A percentile compares a stretch with the other conserved stretches of the same genome.
phyloP scores from a whole-genome alignment of 2,888 invertebrate species.

The Tridacna crocea region DNA sequence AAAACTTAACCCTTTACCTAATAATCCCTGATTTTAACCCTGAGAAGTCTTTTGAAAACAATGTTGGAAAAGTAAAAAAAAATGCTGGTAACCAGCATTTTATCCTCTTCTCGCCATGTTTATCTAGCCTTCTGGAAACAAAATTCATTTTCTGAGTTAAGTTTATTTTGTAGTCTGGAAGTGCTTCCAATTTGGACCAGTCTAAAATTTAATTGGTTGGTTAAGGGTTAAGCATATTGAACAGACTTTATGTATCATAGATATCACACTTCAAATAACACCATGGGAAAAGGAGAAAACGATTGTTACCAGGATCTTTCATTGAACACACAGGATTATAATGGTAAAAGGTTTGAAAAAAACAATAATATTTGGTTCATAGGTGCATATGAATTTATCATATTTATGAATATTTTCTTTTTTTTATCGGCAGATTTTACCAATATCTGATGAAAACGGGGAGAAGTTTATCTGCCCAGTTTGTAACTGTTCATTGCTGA shows the following conservation, averaged over 20 bases:
- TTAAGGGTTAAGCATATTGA: background rate
- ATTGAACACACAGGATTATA: background rate
- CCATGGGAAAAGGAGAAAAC: background rate
- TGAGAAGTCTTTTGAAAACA: too few species aligned
- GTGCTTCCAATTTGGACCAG: background rate
- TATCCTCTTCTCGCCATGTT: background rate
- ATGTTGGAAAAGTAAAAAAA: too few species aligned
- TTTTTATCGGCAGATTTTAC: constrained; percentile 77
- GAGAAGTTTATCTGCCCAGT: constrained; percentile 87
- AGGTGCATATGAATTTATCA: background rate
- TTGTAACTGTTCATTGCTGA: constrained; percentile 87
- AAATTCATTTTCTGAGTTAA: too few species aligned
- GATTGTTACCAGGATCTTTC: background rate
- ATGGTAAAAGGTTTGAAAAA: background rate
- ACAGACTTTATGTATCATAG: too few species aligned
- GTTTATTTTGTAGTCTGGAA: too few species aligned
- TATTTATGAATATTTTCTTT: background rate
- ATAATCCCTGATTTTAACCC: too few species aligned
- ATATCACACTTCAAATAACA: background rate
- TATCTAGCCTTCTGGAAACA: too few species aligned
- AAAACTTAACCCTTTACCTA: too few species aligned
- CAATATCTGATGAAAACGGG: constrained; percentile 76
- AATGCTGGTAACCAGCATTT: background rate
- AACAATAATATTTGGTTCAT: background rate
- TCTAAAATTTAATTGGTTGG: background rate